phyloP scores from a whole-genome alignment of 2,888 invertebrate species.

The Coelogynopora nodosa region DNA sequence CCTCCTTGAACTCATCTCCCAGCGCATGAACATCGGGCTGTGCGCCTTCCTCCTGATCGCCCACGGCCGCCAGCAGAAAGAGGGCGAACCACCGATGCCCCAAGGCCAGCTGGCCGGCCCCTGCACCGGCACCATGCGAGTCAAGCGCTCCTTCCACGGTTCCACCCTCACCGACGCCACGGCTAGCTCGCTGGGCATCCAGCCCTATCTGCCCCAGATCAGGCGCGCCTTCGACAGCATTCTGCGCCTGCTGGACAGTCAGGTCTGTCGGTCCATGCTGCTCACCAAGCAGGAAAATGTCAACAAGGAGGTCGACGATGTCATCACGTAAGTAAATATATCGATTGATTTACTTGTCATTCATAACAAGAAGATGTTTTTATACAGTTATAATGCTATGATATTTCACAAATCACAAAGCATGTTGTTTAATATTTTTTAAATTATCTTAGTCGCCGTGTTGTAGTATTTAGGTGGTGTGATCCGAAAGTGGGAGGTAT shows the following conservation, averaged over 20 bases:
- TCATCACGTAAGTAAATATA: slow-evolving; percentile 61
- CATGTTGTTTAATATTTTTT: no score
- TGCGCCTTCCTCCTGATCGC: slow-evolving; percentile 96
- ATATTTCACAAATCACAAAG: no score
- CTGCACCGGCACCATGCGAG: slow-evolving; percentile 8
- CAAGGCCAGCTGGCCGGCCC: slow-evolving; percentile 33
- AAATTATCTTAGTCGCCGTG: no score
- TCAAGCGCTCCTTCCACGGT: slow-evolving; percentile 22
- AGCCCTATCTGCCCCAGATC: slow-evolving; percentile 90
- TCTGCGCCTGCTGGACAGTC: slow-evolving; percentile 82
- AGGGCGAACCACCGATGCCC: slow-evolving; percentile 66
- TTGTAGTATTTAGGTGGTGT: no score
- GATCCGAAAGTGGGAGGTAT: no score
- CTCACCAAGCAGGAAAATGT: slow-evolving; percentile 91
- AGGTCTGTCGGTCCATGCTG: slow-evolving; percentile 93
- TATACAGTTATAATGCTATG: no score
- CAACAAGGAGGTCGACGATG: slow-evolving; percentile 71
- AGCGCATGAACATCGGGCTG: slow-evolving; percentile 92
- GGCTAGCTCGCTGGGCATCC: slow-evolving; percentile 91
- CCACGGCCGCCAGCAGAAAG: slow-evolving; percentile 94
- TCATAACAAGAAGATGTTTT: no score
- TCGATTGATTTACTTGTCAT: no score
- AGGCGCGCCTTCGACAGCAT: slow-evolving; percentile 92
- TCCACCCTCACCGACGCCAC: slow-evolving; percentile 80
- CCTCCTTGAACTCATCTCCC: slow-evolving; percentile 45